Base-by-base conservation (phyloP, 2,888 invertebrate genomes). In the Leptopilina myrica region DNA sequence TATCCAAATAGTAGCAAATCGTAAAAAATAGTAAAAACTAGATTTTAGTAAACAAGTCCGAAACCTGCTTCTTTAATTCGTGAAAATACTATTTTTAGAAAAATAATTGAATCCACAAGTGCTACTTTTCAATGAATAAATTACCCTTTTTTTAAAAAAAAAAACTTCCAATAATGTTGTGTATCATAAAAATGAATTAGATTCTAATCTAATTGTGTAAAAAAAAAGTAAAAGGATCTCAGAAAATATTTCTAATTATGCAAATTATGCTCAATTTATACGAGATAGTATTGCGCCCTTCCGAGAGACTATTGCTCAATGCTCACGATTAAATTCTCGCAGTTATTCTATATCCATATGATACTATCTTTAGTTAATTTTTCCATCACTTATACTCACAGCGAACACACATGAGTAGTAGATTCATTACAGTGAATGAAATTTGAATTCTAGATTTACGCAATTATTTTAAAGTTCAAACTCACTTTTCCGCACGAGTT, bases 291-390 rank as follows among this genome's bases (percentile, higher is more conserved):
- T 43, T 67, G 43, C 67, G 43, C 67, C 40, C 53, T 69, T 69
- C 49, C 26, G 26, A 69, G 69, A 53, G 69, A 49, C 26, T 26
- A 53, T 49, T 64, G 40, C 64, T 64, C 33, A 20, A 49, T 69
- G 53, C 15, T 49, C 69, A 69, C 69, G 69, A 69, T 69, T 53
- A 64, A 64, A 64, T 64, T 64, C 64, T 64, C 49, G 53, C 69
- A 69, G 69, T 49, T 69, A 69, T 69, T 69, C 69, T 26, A 69
- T 26, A 49, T 67, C 67, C 46, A 49, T 49, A 49, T 5, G 69
- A 69, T 69, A 69, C 11, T 20, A 53, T 69, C 69, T 15, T 53
- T 53, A 26, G 49, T 49, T 69, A 20, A 53, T 69, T 69, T 69
- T 49, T 49, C 69, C 69, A 49, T 69, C 49, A 2, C 53, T 69